Evolutionary conservation across 2,888 invertebrate species (phyloP).

Genomic region (Athrips mouffetella): DNA sequence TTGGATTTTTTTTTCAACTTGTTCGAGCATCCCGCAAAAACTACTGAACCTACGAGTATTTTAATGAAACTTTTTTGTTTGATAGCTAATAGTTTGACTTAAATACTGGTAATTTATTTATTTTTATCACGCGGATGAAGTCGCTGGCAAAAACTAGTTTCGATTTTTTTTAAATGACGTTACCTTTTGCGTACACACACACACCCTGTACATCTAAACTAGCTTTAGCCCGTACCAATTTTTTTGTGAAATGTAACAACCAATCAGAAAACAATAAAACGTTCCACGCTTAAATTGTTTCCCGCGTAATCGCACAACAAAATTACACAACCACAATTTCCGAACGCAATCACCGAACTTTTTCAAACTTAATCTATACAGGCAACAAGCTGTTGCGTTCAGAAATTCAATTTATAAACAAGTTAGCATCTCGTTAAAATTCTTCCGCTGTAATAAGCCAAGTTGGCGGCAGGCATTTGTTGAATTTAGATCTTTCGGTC

Average conservation of each 20-base stretch:
- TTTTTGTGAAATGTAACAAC: not conserved
- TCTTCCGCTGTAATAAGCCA: slow-evolving; percentile 70
- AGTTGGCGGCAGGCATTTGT: slow-evolving; percentile 50
- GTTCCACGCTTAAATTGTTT: not conserved
- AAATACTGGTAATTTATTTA: no score
- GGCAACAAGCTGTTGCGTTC: slow-evolving; percentile 64
- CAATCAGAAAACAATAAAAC: not conserved
- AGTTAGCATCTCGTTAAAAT: slow-evolving; percentile 75
- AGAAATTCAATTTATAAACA: slow-evolving; percentile 75
- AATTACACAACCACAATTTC: slow-evolving; percentile 43
- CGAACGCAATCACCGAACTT: slow-evolving; percentile 63
- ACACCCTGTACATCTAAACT: no score
- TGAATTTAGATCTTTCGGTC: slow-evolving; percentile 32
- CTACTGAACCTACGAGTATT: no score
- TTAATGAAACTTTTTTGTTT: no score
- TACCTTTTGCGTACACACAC: no score
- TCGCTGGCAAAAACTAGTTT: no score
- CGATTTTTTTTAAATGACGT: no score
- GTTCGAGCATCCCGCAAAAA: no score
- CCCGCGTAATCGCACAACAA: slow-evolving; percentile 4
- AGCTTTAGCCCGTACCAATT: no score
- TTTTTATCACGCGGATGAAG: no score
- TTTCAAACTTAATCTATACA: slow-evolving; percentile 68
- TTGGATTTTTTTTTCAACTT: no score
- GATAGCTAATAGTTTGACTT: no score